Evolutionary conservation across 2,888 invertebrate species (phyloP).

Genomic region (Dasypolia templi): DNA sequence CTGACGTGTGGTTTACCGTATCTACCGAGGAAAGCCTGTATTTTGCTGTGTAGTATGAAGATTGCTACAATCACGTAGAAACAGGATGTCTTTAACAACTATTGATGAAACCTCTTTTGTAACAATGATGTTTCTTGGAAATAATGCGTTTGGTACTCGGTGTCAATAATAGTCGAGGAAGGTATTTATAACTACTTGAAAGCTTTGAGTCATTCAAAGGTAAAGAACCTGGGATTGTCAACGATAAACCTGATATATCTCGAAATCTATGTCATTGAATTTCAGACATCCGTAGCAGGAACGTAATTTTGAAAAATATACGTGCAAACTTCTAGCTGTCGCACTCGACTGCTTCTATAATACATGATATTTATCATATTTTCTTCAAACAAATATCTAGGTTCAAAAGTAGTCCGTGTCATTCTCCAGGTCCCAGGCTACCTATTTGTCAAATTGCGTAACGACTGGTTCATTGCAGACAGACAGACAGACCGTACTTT

Average conservation of each 20-base stretch:
- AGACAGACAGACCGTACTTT: no score
- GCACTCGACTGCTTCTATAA: no score
- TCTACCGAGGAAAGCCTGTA: no score
- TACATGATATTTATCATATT: no score
- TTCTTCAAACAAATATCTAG: no score
- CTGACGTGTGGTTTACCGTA: background rate
- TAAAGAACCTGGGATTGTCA: background rate
- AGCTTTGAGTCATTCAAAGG: background rate
- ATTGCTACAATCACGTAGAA: background rate
- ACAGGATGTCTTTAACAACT: background rate
- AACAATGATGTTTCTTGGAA: constrained; percentile 15
- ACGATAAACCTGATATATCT: background rate
- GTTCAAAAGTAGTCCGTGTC: no score
- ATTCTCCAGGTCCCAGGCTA: no score
- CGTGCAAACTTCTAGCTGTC: no score
- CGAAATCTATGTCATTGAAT: background rate
- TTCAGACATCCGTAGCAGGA: background rate
- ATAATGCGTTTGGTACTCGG: background rate
- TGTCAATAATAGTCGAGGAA: background rate
- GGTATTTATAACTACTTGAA: background rate
- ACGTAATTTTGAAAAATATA: background rate
- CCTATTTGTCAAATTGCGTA: no score
- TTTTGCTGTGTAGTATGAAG: background rate
- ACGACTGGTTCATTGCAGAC: no score
- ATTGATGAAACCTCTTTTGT: background rate